Evolutionary conservation across 2,888 invertebrate genomes (phyloP), one percentile per base, ranked within the genome.

Genomic region (Melanophora roralis): DNA sequence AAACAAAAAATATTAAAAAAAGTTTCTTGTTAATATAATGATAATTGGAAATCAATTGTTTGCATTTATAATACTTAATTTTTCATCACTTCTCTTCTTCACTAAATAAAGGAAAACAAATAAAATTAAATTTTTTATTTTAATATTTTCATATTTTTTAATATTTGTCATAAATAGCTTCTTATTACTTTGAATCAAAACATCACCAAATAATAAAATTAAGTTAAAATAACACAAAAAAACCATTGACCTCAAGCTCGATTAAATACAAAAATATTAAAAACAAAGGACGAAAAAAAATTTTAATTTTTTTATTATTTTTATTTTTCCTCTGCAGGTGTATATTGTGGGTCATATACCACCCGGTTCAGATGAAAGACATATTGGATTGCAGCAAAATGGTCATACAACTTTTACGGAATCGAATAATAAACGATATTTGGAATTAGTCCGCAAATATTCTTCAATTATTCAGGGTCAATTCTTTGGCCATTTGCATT

Each of bases 401-500:
- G 92, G 82, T 86, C 93, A 82, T 91, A 92, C 84, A 88, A 92
- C 93, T 59, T 94, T 92, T 89, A 93, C 94, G 16, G 93, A 94
- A 60, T 93, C 93, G 83, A 95, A 95, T 87, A 97, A 96, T 90
- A 92, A 92, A 40, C 92, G 92, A 82, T 97, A 96, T 88, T 90
- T 97, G 73, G 92, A 93, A 76, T 90, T 94, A 79, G 93, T 97
- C n/a, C 92, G 94, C 14, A 93, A 93, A 81, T 94, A 94, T 88
- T 93, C 95, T 36, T 92, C 93, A 85, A 94, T 96, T 85, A 97
- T 97, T 84, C 94, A 95, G 32, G 96, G 96, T 21, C 97, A 97
- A 90, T 96, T 97, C 91, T 97, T 96, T 86, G 97, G 97, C 5
- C 97, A 97, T 88, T 92, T 96, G 82, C 97, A 97, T 90, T 96